Evolutionary conservation across 2,113 vertebrate species (phyloP).

Genomic region (Scolopax mira): DNA sequence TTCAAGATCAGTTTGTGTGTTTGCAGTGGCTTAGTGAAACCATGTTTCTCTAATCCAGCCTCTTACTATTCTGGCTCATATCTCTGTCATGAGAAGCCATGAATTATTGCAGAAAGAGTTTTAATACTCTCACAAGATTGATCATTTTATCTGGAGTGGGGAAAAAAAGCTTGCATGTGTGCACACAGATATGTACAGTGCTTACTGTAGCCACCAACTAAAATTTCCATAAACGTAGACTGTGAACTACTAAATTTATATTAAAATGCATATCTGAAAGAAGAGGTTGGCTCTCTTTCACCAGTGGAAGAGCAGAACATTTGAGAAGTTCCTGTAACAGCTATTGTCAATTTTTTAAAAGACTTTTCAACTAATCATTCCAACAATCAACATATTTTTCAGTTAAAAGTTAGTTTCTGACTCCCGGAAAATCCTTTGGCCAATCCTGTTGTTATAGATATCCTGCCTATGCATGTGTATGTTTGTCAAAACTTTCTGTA

Average conservation of each 20-base stretch:
- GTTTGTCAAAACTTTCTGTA: background rate
- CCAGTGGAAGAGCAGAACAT: background rate
- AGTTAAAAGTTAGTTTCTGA: background rate
- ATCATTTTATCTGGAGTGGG: background rate
- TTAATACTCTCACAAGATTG: background rate
- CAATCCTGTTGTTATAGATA: background rate
- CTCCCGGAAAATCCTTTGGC: background rate
- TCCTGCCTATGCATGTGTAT: rapidly evolving
- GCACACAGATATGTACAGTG: rapidly evolving
- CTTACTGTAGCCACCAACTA: background rate
- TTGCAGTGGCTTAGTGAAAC: background rate
- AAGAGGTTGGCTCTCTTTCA: background rate
- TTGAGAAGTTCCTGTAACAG: background rate
- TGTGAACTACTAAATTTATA: background rate
- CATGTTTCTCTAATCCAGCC: background rate
- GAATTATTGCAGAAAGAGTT: background rate
- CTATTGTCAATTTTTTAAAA: background rate
- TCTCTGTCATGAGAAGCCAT: background rate
- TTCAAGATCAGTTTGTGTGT: background rate
- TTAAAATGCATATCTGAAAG: background rate
- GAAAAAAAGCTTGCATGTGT: background rate
- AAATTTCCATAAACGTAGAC: background rate
- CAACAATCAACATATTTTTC: background rate
- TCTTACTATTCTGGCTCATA: background rate
- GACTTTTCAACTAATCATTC: background rate